These are phyloP conservation scores for Magallana gigas DNA, from an alignment of 1,140 invertebrate genomes.

Conservation along the genomic window DNA sequence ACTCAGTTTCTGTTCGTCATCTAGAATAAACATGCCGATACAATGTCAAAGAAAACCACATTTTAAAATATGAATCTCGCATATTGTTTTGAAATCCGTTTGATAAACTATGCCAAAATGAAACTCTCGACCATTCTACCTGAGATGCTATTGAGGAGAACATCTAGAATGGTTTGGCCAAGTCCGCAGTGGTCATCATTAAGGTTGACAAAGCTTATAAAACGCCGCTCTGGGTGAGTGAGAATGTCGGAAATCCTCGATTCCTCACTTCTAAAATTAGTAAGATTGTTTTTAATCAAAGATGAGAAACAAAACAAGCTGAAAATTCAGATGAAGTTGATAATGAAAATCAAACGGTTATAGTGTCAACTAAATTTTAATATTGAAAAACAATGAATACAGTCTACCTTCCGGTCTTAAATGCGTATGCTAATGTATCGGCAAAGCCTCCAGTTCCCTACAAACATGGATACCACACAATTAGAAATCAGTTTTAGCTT, in stretches of 20 bases:
- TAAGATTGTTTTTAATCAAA: no score
- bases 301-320: no score
- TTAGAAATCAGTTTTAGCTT: no score
- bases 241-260: neutral
- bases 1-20: constrained; percentile 22
- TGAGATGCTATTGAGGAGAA: constrained; percentile 5
- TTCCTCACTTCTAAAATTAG: neutral
- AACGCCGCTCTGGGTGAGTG: neutral
- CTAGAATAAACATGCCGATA: neutral
- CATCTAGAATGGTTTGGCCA: neutral
- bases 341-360: no score
- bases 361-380: no score
- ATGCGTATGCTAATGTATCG: constrained; percentile 16
- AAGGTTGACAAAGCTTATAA: neutral
- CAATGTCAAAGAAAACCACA: no score
- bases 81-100: no score
- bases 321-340: no score
- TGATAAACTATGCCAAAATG: no score
- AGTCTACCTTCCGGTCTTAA: neutral
- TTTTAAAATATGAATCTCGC: no score
- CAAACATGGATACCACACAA: neutral
- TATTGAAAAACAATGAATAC: no score
- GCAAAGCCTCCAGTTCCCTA: constrained; percentile 32
- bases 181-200: neutral
- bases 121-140: neutral